phyloP scores from a whole-genome alignment of 2,797 vertebrate genomes.

The Artibeus jamaicensis region DNA sequence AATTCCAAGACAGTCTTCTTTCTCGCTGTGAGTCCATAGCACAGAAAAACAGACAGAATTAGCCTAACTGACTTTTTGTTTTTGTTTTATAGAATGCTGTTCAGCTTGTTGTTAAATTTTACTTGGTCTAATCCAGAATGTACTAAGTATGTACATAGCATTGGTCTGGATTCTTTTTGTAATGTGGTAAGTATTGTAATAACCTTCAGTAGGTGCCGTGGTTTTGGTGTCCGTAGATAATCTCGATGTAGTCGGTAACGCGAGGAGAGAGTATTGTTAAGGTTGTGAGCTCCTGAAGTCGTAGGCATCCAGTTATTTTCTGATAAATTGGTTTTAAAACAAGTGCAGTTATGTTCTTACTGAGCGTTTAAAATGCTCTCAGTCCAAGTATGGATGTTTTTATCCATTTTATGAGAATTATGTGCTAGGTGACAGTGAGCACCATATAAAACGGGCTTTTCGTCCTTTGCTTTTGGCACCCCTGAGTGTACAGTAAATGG shows the following conservation, averaged over 20 bases:
- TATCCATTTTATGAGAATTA: background rate
- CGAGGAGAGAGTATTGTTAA: background rate
- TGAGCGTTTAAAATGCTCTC: background rate
- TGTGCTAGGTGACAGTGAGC: background rate
- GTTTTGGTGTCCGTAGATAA: background rate
- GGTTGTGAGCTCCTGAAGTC: slow-evolving; percentile 7
- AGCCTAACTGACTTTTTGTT: slow-evolving; percentile 57
- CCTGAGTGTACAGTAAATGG: background rate
- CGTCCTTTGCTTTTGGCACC: background rate
- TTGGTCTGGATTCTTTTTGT: slow-evolving; percentile 73
- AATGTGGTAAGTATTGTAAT: slow-evolving; percentile 62
- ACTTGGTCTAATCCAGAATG: slow-evolving; percentile 68
- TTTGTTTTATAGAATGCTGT: slow-evolving; percentile 69
- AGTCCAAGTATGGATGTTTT: background rate
- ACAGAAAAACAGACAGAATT: slow-evolving; percentile 58
- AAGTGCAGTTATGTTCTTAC: background rate
- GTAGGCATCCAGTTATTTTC: slow-evolving; percentile 4
- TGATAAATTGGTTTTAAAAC: background rate
- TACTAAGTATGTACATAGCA: slow-evolving; percentile 66
- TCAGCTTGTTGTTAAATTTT: slow-evolving; percentile 66
- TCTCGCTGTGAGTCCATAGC: slow-evolving; percentile 51
- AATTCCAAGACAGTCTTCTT: slow-evolving; percentile 31
- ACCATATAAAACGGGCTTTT: background rate
- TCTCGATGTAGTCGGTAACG: background rate
- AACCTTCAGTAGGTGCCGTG: slow-evolving; percentile 49